Conservation (phyloP, 92 coral and sea anemone species). For the Epizoanthus rinbou region DNA sequence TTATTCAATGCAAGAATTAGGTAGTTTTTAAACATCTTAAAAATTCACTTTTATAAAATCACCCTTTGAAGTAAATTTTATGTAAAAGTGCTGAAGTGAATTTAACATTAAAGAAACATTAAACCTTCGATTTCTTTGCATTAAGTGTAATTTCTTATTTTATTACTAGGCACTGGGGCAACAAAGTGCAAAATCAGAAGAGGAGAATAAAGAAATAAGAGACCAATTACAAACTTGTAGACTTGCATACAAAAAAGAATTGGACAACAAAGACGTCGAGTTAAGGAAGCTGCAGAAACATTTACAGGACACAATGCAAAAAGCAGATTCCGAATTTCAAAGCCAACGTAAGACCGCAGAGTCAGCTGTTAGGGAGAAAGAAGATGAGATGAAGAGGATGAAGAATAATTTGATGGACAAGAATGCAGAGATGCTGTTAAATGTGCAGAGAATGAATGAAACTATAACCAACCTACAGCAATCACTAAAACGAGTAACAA, state of each 20-base stretch:
- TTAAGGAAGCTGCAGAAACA: conserved; percentile 8
- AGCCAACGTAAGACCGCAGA: conserved; percentile 3
- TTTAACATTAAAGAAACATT: too few species aligned
- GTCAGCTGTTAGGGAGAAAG: conserved; percentile 1
- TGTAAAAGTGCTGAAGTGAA: too few species aligned
- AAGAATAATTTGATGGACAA: neutral
- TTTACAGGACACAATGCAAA: neutral
- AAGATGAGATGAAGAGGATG: neutral
- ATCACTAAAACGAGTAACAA: neutral
- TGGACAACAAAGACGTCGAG: neutral
- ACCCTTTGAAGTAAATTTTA: too few species aligned
- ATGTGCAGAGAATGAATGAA: neutral
- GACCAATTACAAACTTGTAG: neutral
- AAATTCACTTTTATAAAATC: too few species aligned
- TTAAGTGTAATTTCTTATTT: neutral
- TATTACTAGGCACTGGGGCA: neutral
- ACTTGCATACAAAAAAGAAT: neutral
- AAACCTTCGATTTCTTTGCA: too few species aligned
- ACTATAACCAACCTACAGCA: neutral
- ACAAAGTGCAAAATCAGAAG: neutral
- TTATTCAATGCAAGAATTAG: too few species aligned
- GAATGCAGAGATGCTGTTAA: neutral
- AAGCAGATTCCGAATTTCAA: neutral
- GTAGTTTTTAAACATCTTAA: too few species aligned
- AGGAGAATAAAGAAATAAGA: neutral